Conservation (phyloP, 2,797 vertebrate genomes). For the Alosa sapidissima region DNA sequence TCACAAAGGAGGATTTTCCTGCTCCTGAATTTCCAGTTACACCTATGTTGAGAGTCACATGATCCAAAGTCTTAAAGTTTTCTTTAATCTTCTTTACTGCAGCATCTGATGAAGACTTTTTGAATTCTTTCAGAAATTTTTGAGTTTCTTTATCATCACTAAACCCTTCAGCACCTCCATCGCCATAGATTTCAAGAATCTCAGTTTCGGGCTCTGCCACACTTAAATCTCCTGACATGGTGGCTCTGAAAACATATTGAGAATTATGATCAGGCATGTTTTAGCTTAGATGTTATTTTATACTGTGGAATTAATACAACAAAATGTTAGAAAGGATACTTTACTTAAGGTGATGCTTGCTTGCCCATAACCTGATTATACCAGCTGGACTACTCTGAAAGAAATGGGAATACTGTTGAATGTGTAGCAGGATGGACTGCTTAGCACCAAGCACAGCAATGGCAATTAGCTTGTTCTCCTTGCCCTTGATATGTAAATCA, state of each 20-base stretch:
- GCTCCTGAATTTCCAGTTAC: conserved; percentile 56
- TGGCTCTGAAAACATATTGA: not conserved
- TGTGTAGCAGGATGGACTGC: no score
- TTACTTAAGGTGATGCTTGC: not conserved
- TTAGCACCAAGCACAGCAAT: no score
- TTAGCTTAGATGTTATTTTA: not conserved
- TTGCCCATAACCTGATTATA: no score
- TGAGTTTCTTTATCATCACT: not conserved
- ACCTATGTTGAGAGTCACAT: conserved; percentile 51
- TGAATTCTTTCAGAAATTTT: not conserved
- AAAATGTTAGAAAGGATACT: not conserved
- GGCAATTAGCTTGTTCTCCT: no score
- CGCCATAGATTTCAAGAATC: not conserved
- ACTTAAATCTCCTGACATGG: not conserved
- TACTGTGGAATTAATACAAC: no score
- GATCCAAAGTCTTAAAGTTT: conserved; percentile 43
- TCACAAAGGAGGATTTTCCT: conserved; percentile 58
- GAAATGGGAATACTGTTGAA: no score
- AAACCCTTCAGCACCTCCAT: not conserved
- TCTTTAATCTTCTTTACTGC: conserved; percentile 43
- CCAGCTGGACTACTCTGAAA: no score
- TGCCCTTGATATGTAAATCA: no score
- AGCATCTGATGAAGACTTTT: not conserved
- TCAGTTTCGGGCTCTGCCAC: not conserved
- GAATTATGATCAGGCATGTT: not conserved